Evolutionary conservation across 2,113 vertebrate genomes (phyloP).

Genomic region (Prunella fulvescens): DNA sequence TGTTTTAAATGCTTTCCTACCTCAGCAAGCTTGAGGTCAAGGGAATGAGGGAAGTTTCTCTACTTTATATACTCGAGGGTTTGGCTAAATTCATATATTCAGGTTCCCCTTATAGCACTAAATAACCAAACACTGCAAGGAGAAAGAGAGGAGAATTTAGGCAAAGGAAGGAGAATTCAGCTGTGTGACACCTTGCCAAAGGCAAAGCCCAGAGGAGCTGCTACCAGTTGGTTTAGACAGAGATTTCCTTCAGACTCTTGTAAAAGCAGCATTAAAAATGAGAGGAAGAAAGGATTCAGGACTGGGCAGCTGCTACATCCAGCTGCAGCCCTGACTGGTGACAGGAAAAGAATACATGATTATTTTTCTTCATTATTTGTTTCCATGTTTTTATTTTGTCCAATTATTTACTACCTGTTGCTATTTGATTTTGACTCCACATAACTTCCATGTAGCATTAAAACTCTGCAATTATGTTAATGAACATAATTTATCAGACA

Average conservation of each 20-base stretch:
- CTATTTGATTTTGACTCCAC: neutral
- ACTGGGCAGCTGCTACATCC: slow-evolving; percentile 13
- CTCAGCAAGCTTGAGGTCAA: neutral
- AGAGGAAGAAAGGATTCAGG: neutral
- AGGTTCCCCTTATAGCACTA: neutral
- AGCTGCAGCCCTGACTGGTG: neutral
- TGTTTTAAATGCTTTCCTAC: neutral
- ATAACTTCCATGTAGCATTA: neutral
- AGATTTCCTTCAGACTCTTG: neutral
- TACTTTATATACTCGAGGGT: neutral
- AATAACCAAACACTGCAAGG: neutral
- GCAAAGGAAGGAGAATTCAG: neutral
- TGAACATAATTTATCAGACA: neutral
- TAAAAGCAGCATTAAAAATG: neutral
- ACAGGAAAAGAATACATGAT: neutral
- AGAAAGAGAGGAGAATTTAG: neutral
- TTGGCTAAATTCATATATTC: neutral
- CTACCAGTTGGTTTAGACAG: neutral
- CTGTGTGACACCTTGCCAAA: neutral
- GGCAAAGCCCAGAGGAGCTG: neutral
- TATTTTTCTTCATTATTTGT: neutral
- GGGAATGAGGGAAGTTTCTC: neutral
- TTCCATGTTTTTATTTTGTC: neutral
- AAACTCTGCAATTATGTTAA: neutral
- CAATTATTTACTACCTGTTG: neutral